phyloP scores from a whole-genome alignment of 1,140 invertebrate genomes.

The Sinonovacula constricta region DNA sequence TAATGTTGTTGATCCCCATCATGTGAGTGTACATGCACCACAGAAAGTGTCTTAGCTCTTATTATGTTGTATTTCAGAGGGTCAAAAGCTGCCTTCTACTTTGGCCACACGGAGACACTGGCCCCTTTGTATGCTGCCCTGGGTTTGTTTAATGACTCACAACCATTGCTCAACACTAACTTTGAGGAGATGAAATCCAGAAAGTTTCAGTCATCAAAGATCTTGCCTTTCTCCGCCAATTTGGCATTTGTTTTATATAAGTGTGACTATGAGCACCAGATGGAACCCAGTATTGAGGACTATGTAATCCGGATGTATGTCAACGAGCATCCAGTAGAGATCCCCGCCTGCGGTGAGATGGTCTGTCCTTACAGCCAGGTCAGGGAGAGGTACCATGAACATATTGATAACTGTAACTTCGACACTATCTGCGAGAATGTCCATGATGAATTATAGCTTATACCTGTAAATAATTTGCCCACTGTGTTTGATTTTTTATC shows the following conservation, averaged over 20 bases:
- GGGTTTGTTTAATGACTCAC: slow-evolving; percentile 85
- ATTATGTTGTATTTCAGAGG: slow-evolving; percentile 54
- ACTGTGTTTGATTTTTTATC: too few relatives aligned
- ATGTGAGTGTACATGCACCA: too few relatives aligned
- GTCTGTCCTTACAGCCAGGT: slow-evolving; percentile 62
- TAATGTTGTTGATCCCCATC: too few relatives aligned
- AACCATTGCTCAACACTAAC: slow-evolving; percentile 83
- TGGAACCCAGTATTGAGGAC: slow-evolving; percentile 49
- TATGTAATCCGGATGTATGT: slow-evolving; percentile 65
- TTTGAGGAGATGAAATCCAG: slow-evolving; percentile 81
- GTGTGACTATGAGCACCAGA: slow-evolving; percentile 61
- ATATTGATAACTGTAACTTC: slow-evolving; percentile 68
- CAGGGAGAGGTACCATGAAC: slow-evolving; percentile 46
- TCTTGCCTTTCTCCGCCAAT: slow-evolving; percentile 91
- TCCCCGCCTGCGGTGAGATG: slow-evolving; percentile 64
- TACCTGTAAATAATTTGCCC: not conserved
- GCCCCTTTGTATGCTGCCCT: slow-evolving; percentile 88
- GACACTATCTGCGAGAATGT: slow-evolving; percentile 55
- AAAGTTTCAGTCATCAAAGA: slow-evolving; percentile 86
- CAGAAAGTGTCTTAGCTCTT: too few relatives aligned
- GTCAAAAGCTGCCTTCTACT: slow-evolving; percentile 85
- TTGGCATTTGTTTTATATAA: slow-evolving; percentile 88
- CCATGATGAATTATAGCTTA: slow-evolving; percentile 46
- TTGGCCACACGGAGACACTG: slow-evolving; percentile 92
- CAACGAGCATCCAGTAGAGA: slow-evolving; percentile 64